These are phyloP conservation scores for Vulpes lagopus DNA, from an alignment of 2,113 vertebrate genomes.

Conservation along the genomic window DNA sequence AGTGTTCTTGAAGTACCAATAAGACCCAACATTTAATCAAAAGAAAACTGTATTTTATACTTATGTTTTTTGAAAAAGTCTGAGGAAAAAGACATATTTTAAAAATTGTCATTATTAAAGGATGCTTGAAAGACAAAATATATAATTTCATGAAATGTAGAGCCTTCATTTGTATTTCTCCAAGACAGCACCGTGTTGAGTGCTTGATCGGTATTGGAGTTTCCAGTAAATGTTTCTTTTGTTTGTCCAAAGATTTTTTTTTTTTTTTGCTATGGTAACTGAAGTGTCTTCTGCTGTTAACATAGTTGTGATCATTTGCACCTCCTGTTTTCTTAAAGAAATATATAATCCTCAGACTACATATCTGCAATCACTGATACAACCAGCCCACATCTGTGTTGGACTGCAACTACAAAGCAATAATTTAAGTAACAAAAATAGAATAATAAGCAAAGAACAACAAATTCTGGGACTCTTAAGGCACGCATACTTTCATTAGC, in stretches of 20 bases:
- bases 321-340: neutral
- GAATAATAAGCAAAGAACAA: neutral
- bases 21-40: constrained; percentile 1
- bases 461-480: neutral
- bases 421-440: no score
- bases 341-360: neutral
- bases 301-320: neutral
- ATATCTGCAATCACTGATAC: neutral
- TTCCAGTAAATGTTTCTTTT: neutral
- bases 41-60: neutral
- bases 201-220: neutral
- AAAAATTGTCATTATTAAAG: neutral
- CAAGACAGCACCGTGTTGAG: constrained; percentile 1
- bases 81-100: neutral
- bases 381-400: neutral
- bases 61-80: neutral
- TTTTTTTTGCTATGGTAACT: neutral
- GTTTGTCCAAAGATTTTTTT: neutral
- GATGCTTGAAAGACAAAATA: constrained; percentile 2
- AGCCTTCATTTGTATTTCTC: neutral
- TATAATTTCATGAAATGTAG: neutral
- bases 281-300: neutral
- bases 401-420: neutral
- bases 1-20: neutral
- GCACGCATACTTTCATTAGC: neutral